Evolutionary conservation across 2,113 vertebrate species (phyloP).

Genomic region (Oriolus oriolus): DNA sequence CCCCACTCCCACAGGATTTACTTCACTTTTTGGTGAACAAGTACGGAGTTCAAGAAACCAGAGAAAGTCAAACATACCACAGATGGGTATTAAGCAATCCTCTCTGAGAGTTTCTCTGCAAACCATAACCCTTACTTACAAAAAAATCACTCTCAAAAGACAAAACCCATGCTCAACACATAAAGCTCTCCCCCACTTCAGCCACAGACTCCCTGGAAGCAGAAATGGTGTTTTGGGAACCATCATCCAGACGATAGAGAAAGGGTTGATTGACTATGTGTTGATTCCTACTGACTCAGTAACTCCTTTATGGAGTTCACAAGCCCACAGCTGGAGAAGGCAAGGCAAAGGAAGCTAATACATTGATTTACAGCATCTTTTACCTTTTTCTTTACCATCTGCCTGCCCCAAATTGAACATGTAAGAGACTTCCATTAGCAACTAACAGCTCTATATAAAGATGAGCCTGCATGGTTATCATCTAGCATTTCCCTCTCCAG

Average conservation of each 20-base stretch:
- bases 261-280: neutral
- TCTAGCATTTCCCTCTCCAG: neutral
- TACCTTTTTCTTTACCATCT: neutral
- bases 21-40: neutral
- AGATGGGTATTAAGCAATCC: neutral
- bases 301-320: neutral
- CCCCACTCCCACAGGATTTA: neutral
- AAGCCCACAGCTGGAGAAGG: neutral
- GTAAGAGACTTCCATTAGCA: neutral
- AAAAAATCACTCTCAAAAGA: neutral
- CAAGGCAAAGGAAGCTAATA: neutral
- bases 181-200: neutral
- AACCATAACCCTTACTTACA: neutral
- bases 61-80: neutral
- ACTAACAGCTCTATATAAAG: neutral
- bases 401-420: neutral
- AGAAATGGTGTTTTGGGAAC: neutral
- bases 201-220: neutral
- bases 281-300: neutral
- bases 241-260: rapidly evolving
- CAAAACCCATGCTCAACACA: neutral
- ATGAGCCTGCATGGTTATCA: neutral
- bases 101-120: neutral
- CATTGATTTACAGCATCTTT: neutral
- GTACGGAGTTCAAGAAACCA: neutral